These are phyloP conservation scores for Taenioides sp. DNA, from an alignment of 2,797 vertebrate genomes.

Conservation along the genomic window DNA sequence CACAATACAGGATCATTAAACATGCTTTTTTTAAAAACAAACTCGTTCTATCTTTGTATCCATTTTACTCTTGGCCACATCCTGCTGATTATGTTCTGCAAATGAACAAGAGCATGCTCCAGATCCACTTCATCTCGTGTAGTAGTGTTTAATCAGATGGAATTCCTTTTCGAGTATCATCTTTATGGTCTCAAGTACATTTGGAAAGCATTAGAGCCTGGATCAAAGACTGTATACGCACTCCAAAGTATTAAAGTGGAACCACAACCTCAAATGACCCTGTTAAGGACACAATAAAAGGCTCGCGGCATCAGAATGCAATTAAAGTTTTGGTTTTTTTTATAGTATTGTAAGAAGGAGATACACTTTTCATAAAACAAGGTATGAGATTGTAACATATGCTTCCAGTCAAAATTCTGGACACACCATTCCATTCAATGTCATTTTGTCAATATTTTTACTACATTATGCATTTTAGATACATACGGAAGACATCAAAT, in stretches of 20 bases:
- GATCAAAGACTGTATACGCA: not conserved
- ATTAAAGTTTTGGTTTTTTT: not conserved
- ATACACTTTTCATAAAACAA: too few relatives aligned
- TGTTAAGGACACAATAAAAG: not conserved
- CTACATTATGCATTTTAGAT: too few relatives aligned
- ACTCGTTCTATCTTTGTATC: not conserved
- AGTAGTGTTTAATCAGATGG: conserved; percentile 28
- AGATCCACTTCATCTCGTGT: conserved; percentile 18
- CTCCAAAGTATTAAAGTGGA: not conserved
- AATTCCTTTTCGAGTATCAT: conserved; percentile 9
- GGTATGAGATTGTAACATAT: too few relatives aligned
- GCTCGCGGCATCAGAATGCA: conserved; percentile 10
- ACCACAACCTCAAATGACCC: conserved; percentile 4
- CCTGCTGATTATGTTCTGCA: not conserved
- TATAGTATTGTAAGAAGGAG: too few relatives aligned
- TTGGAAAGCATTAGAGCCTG: conserved; percentile 5
- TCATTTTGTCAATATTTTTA: too few relatives aligned
- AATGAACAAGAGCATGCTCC: not conserved
- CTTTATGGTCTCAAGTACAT: not conserved
- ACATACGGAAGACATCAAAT: too few relatives aligned
- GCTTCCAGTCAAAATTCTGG: too few relatives aligned
- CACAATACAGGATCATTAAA: too few relatives aligned
- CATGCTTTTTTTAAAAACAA: too few relatives aligned
- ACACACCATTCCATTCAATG: too few relatives aligned
- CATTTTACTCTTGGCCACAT: conserved; percentile 1